These are phyloP conservation scores for Phalacrocorax brasilianus DNA, from an alignment of 2,113 vertebrate species.

Conservation along the genomic window DNA sequence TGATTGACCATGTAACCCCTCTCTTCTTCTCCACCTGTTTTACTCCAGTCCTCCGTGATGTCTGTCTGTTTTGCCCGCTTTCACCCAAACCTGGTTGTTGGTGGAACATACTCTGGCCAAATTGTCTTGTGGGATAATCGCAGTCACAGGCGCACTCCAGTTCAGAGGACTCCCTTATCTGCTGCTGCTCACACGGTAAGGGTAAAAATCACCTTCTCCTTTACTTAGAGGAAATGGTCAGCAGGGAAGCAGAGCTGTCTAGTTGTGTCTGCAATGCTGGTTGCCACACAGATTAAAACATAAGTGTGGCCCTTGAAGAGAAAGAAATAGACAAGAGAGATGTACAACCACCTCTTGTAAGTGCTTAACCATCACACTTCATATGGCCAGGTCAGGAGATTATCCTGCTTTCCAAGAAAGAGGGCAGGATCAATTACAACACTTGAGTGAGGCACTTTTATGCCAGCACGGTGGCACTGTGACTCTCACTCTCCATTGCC, in stretches of 20 bases:
- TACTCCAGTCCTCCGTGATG: constrained; percentile 91
- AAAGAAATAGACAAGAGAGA: not conserved
- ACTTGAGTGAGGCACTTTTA: not conserved
- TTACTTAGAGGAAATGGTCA: not conserved
- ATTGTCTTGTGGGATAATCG: constrained; percentile 98
- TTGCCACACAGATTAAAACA: not conserved
- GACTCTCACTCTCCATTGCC: not conserved
- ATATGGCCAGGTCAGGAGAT: not conserved
- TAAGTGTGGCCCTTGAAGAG: not conserved
- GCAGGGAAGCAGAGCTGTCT: not conserved
- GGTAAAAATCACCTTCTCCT: not conserved
- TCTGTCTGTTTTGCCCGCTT: constrained; percentile 96
- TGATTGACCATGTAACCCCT: not conserved
- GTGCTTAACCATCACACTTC: not conserved
- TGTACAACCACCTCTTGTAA: not conserved
- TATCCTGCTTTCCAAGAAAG: not conserved
- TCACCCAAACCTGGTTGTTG: constrained; percentile 94
- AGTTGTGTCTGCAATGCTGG: not conserved
- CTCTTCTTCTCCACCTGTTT: not conserved
- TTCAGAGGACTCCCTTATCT: constrained; percentile 94
- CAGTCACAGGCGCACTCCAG: constrained; percentile 92
- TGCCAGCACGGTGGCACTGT: not conserved
- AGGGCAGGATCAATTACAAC: not conserved
- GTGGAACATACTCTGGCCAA: constrained; percentile 95
- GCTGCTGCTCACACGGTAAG: constrained; percentile 96